A percentile compares a stretch with the other conserved stretches of the same genome.
phyloP scores from a whole-genome alignment of 2,113 vertebrate species.

The Gracilinanus agilis region DNA sequence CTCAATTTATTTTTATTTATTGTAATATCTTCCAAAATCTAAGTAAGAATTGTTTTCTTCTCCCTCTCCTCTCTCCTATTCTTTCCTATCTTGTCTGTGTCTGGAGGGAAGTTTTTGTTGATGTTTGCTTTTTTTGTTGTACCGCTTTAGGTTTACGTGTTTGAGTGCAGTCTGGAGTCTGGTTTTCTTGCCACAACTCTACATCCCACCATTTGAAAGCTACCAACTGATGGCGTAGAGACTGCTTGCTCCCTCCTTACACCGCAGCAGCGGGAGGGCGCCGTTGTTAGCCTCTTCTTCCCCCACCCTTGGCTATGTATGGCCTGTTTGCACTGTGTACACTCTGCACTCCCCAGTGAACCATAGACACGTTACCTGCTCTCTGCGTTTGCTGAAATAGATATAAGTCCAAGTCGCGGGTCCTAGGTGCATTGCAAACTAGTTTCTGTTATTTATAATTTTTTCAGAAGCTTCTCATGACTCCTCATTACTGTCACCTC shows the following conservation, averaged over 20 bases:
- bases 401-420: conserved; percentile 64
- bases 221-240: conserved; percentile 68
- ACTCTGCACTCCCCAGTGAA: conserved; percentile 71
- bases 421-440: conserved; percentile 58
- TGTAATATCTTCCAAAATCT: conserved; percentile 72
- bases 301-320: conserved; percentile 54
- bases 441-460: conserved; percentile 58
- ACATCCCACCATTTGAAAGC: conserved; percentile 24
- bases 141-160: conserved; percentile 67
- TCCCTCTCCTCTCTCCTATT: not conserved
- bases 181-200: conserved; percentile 60
- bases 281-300: conserved; percentile 44
- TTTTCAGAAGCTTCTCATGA: conserved; percentile 52
- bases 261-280: conserved; percentile 8
- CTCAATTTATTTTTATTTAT: conserved; percentile 73
- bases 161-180: conserved; percentile 62
- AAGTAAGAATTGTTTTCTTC: not conserved
- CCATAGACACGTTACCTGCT: conserved; percentile 70
- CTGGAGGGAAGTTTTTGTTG: conserved; percentile 58
- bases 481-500: conserved; percentile 58
- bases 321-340: conserved; percentile 68
- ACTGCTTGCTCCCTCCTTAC: conserved; percentile 39
- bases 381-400: conserved; percentile 62
- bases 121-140: conserved; percentile 70
- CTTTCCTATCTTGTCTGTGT: not conserved